Evolutionary conservation across 2,888 invertebrate genomes (phyloP), one percentile per base, ranked within the genome.

Genomic region (Actias luna): DNA sequence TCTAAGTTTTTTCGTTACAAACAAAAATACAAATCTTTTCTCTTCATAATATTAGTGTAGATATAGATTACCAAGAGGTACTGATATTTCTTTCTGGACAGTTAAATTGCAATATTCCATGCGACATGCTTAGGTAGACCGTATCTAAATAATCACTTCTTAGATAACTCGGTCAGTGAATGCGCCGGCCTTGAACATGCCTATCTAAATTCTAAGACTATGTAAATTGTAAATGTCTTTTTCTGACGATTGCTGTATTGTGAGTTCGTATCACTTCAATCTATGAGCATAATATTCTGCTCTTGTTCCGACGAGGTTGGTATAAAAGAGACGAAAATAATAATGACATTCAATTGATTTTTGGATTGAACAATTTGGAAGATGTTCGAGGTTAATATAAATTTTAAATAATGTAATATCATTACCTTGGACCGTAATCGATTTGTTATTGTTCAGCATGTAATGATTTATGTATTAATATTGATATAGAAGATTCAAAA

Each of bases 161-260:
- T 73, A 69, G 66, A 69, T 77, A 83, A 70, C 73, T 80, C 80
- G 83, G 84, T 80, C 83, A 84, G 85, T 76, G 83, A 86, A 83
- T 86, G 87, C 79, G 66, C 62, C 69, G 78, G 64, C 87, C 87
- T 85, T 87, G 85, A 86, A 82, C 86, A 79, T 87, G 86, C 84
- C 79, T 80, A 74, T 62, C 72, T 64, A 66, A 63, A 74, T 39
- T 18, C 72, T 64, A 65, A n/a, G n/a, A n/a, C n/a, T n/a, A n/a
- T n/a, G n/a, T n/a, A n/a, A n/a, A n/a, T n/a, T n/a, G n/a, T n/a
- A 63, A 74, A 61, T 39, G n/a, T 46, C 55, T 74, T 80, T 79
- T 39, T 80, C 75, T 67, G 60, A 59, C 60, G 64, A 62, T 57
- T 65, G 18, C 14, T 57, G 29, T 39, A 55, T 42, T 57, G 61